These are phyloP conservation scores for Eriocheir sinensis DNA, from an alignment of 1,140 invertebrate species.

Conservation along the genomic window DNA sequence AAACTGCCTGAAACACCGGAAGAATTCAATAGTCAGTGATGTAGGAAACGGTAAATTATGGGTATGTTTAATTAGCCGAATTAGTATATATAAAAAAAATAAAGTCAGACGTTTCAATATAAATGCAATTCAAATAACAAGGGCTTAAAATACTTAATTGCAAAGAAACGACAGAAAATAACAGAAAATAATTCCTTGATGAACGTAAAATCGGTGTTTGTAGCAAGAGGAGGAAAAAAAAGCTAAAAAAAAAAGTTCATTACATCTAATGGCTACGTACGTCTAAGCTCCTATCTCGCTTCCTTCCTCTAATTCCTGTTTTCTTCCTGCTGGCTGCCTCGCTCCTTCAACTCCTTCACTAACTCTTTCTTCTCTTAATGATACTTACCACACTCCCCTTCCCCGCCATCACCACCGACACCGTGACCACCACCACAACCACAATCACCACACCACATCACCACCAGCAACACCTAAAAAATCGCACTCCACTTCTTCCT, in stretches of 20 bases:
- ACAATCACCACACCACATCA: background rate
- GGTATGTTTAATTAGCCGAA: background rate
- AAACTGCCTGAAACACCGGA: background rate
- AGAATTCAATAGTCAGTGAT: background rate
- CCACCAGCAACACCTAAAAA: background rate
- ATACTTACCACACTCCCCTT: background rate
- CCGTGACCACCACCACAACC: background rate
- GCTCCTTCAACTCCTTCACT: background rate
- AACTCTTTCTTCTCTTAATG: conserved; percentile 2
- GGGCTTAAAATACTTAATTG: background rate
- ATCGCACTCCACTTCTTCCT: background rate
- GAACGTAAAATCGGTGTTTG: background rate
- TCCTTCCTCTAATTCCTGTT: conserved; percentile 2
- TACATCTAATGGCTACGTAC: background rate
- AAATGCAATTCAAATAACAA: background rate
- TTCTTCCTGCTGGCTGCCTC: background rate
- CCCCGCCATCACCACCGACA: background rate
- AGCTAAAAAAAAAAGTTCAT: background rate
- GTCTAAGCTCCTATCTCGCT: background rate
- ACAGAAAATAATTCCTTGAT: background rate
- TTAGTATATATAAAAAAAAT: background rate
- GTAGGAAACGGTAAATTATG: background rate
- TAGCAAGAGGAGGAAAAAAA: background rate
- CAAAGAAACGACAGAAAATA: background rate
- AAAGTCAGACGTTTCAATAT: too few relatives aligned